Conservation (phyloP, 2,797 vertebrate species). For the Tenualosa thibaudeaui region DNA sequence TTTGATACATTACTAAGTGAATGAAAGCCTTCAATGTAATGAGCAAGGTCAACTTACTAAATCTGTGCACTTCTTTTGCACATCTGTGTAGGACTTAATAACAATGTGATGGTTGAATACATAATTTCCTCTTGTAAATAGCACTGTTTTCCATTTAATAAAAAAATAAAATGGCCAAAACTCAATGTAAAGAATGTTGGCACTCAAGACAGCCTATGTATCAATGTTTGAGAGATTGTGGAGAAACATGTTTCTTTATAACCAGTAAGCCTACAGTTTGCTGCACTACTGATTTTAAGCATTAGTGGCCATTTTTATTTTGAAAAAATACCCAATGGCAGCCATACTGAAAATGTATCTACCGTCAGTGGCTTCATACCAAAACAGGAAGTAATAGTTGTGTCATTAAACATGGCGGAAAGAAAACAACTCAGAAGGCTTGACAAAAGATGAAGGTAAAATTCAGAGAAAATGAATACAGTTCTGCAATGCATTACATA, state of each 20-base stretch:
- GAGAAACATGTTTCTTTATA: not conserved
- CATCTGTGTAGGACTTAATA: slow-evolving; percentile 52
- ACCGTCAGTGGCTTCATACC: no score
- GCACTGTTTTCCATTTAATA: not conserved
- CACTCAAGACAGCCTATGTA: not conserved
- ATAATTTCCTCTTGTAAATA: not conserved
- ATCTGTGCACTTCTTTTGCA: slow-evolving; percentile 64
- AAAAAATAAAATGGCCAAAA: not conserved
- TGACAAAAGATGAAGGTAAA: no score
- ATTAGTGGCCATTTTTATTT: no score
- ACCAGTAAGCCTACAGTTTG: not conserved
- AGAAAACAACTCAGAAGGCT: no score
- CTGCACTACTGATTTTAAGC: not conserved
- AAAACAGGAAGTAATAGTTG: no score
- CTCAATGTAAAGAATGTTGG: not conserved
- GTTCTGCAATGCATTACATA: no score
- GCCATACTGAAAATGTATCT: no score
- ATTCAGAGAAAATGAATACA: no score
- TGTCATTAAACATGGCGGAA: no score
- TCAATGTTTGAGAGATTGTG: not conserved
- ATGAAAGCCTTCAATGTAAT: slow-evolving; percentile 58
- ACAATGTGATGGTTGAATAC: not conserved
- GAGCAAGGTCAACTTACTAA: slow-evolving; percentile 65
- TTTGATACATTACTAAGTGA: slow-evolving; percentile 41
- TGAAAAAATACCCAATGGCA: no score